Evolutionary conservation across 2,888 invertebrate species (phyloP).

Genomic region (Kryphioiulus occultus): DNA sequence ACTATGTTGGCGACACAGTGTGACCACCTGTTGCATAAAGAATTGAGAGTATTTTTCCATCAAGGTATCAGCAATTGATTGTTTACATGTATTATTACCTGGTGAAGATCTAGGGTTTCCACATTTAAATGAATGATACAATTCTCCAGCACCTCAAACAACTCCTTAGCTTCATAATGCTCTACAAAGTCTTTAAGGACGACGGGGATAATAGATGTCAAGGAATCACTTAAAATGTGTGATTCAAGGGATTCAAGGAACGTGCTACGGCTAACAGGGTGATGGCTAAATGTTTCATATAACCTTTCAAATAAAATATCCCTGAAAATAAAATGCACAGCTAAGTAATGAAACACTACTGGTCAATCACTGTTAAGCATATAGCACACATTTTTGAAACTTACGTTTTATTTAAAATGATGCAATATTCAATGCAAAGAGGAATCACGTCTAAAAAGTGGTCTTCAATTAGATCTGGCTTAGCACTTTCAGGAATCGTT

Average conservation of each 20-base stretch:
- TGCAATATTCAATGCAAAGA: slow-evolving; percentile 50
- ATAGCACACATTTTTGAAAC: not conserved
- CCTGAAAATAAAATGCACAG: slow-evolving; percentile 59
- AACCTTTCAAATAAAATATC: slow-evolving; percentile 71
- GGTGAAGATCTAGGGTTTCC: slow-evolving; percentile 53
- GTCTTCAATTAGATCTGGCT: slow-evolving; percentile 48
- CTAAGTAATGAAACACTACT: slow-evolving; percentile 55
- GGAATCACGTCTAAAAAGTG: slow-evolving; percentile 50
- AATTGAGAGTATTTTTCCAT: too few species aligned
- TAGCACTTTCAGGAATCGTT: slow-evolving; percentile 44
- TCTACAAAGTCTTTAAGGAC: slow-evolving; percentile 77
- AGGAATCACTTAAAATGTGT: slow-evolving; percentile 72
- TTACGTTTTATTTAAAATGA: slow-evolving; percentile 47
- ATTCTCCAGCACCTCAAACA: slow-evolving; percentile 65
- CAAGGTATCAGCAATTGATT: too few species aligned
- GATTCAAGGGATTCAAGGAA: slow-evolving; percentile 76
- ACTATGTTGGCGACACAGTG: slow-evolving; percentile 69
- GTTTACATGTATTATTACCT: slow-evolving; percentile 35
- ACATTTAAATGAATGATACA: slow-evolving; percentile 61
- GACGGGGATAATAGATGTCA: slow-evolving; percentile 71
- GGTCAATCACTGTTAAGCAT: not conserved
- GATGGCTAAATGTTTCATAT: slow-evolving; percentile 70
- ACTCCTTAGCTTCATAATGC: slow-evolving; percentile 71
- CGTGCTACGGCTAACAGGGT: slow-evolving; percentile 70
- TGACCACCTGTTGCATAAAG: slow-evolving; percentile 65